Percentiles rank a stretch among this genome's conserved stretches.
Evolutionary conservation across 2,113 vertebrate species (phyloP).

Genomic region (Menura novaehollandiae): DNA sequence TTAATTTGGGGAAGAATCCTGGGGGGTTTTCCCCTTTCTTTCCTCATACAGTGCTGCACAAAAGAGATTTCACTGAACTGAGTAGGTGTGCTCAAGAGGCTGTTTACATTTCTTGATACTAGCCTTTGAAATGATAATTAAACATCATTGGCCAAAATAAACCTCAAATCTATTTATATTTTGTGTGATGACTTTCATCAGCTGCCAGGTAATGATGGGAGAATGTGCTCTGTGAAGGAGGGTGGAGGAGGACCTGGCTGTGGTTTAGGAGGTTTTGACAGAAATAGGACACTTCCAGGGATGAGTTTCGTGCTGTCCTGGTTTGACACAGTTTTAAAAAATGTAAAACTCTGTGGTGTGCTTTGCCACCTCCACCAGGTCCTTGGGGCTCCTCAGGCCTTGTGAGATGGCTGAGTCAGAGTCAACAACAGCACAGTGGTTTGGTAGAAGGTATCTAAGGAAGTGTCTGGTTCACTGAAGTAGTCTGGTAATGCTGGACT

Average conservation of each 20-base stretch:
- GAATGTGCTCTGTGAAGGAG: neutral
- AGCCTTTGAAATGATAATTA: conserved; percentile 44
- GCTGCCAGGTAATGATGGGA: neutral
- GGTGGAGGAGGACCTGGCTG: neutral
- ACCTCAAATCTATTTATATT: conserved; percentile 8
- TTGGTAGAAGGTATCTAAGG: neutral
- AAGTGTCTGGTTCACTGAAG: neutral
- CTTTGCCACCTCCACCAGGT: neutral
- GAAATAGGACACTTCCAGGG: neutral
- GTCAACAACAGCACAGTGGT: neutral
- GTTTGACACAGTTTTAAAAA: neutral
- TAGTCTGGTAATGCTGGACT: neutral
- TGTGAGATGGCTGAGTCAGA: neutral
- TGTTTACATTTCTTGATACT: neutral
- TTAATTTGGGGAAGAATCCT: neutral
- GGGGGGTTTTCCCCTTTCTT: neutral
- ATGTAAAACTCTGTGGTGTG: neutral
- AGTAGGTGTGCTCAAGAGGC: neutral
- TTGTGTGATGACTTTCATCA: neutral
- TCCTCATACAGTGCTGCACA: neutral
- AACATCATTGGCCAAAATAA: conserved; percentile 25
- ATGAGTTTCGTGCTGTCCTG: neutral
- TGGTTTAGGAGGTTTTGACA: neutral
- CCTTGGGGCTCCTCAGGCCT: neutral
- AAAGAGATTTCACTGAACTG: neutral